Percentiles rank a stretch among this genome's conserved stretches.
Evolutionary conservation across 37 sponge, comb jelly and placozoan species (phyloP).

Genomic region (Tethya wilhelma): DNA sequence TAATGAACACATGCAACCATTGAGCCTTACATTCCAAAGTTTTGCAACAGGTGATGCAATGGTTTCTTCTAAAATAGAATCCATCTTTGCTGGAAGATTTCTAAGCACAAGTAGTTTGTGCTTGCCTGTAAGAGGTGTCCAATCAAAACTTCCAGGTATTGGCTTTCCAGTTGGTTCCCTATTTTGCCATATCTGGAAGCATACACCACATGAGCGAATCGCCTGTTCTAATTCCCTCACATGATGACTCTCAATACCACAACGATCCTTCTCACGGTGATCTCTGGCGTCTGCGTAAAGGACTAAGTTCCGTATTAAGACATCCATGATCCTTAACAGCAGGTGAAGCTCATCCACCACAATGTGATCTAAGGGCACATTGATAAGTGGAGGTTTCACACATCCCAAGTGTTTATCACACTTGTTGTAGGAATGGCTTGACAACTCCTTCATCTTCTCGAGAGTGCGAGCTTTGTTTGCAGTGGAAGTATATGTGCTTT

Average conservation of each 20-base stretch:
- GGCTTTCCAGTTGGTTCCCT: conserved; percentile 1
- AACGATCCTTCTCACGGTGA: background rate
- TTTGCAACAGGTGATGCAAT: background rate
- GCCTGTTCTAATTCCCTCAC: background rate
- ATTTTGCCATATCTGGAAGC: background rate
- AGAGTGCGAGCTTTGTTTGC: background rate
- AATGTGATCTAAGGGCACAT: background rate
- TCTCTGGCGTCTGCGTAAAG: background rate
- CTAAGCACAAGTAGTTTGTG: conserved; percentile 8
- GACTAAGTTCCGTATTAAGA: conserved; percentile 11
- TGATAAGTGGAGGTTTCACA: too few relatives aligned
- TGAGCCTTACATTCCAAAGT: background rate
- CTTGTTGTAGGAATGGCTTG: background rate
- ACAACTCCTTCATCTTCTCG: background rate
- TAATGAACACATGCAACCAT: too few relatives aligned
- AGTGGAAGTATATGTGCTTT: background rate
- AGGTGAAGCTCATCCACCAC: conserved; percentile 25
- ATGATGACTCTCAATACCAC: background rate
- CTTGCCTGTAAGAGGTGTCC: conserved; percentile 20
- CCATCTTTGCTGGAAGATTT: background rate
- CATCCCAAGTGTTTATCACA: background rate
- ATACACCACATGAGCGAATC: conserved; percentile 8
- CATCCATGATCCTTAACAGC: conserved; percentile 3
- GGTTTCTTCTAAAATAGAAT: background rate
- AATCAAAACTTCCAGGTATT: conserved; percentile 11